Evolutionary conservation across 2,113 vertebrate genomes (phyloP).

Genomic region (Hydrochoerus hydrochaeris): DNA sequence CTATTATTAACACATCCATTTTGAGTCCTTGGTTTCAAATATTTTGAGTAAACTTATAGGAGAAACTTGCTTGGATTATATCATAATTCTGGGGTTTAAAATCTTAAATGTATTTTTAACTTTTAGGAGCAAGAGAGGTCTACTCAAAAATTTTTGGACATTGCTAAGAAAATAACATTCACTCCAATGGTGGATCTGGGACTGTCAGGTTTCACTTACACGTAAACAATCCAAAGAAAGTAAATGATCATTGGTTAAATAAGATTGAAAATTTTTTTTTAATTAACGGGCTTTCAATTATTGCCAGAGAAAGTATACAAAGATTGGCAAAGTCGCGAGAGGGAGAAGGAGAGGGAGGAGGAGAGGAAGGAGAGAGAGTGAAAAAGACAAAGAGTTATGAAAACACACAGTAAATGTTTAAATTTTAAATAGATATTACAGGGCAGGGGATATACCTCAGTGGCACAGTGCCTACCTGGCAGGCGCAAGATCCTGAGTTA

Average conservation of each 20-base stretch:
- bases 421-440: neutral
- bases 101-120: neutral
- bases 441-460: too few species aligned
- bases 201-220: slow-evolving; percentile 5
- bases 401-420: neutral
- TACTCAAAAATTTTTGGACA: neutral
- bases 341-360: neutral
- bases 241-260: neutral
- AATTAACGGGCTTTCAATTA: neutral
- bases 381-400: neutral
- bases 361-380: neutral
- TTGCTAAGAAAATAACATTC: slow-evolving; percentile 25
- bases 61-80: neutral
- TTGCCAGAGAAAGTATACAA: neutral
- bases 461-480: too few species aligned
- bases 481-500: too few species aligned
- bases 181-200: neutral
- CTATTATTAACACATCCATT: neutral
- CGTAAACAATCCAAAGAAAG: neutral
- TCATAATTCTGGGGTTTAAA: neutral
- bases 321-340: neutral
- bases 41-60: neutral
- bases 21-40: neutral
- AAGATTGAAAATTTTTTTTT: neutral
- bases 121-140: neutral